Base-by-base conservation (phyloP, 2,113 vertebrate genomes). In the Albula goreensis region DNA sequence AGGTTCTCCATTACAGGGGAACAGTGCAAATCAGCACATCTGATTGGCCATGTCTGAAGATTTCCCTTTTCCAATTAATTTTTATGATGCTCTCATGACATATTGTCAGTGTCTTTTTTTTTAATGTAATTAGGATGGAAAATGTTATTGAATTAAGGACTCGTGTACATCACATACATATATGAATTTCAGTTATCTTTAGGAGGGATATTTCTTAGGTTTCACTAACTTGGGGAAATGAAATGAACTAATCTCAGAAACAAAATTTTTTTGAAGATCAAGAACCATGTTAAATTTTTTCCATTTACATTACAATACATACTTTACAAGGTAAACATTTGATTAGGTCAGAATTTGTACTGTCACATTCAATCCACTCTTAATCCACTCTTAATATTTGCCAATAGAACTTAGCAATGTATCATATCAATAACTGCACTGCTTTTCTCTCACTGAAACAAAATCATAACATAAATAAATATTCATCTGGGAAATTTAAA, bases 321-420 rank as follows among this genome's bases (percentile, higher is more conserved):
- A 41, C 25, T 80, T 57, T 80, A 48, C 77, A 25, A 80, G 41
- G 19, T 52, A 66, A 66, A 85, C 84, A 80, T 85, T 52, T 50
- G 77, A 85, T 80, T 56, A 82, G 25, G 31, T 82, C 50, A 57
- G 79, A n/a, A 80, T 51, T 41, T 74, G 78, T 60, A 74, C 49
- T 50, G 63, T 79, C 0, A 41, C 63, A 81, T 78, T 60, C 17
- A 11, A 60, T 3, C 3, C 17, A 60, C 56, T 60, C 56, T 66
- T 15, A 22, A 66, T 19, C 50, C 77, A 86, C 52, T 52, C 50
- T 41, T 2, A 22, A 49, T 48, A 80, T 86, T 89, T 88, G 81
- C 88, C 90, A 91, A 91, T 91, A 91, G 63, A 91, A 89, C 90
- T 92, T 88, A 93, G 90, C 92, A 93, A 91, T 95, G 94, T 94